Percentiles rank a stretch among this genome's conserved stretches.
Evolutionary conservation across 2,797 vertebrate species (phyloP).

Genomic region (Intellagama lesueurii): DNA sequence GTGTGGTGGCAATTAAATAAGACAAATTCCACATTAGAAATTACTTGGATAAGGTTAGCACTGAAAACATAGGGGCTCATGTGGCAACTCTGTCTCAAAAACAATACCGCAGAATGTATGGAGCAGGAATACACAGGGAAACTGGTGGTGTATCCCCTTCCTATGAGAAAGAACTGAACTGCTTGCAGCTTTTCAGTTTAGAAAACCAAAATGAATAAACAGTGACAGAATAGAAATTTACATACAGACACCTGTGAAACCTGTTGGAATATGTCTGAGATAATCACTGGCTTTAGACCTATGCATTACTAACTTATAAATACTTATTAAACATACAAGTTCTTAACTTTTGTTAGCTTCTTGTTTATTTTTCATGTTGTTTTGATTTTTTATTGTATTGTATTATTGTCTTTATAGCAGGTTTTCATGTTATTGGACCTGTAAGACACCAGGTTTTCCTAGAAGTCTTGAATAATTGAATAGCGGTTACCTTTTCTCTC

Average conservation of each 20-base stretch:
- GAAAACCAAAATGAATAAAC: not conserved
- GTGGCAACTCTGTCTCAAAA: not conserved
- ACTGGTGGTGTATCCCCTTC: not conserved
- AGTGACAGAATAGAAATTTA: not conserved
- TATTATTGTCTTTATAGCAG: too few species aligned
- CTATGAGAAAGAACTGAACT: not conserved
- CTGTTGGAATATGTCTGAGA: too few species aligned
- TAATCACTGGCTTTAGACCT: not conserved
- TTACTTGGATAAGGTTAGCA: not conserved
- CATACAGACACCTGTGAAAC: too few species aligned
- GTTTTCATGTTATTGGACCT: not conserved
- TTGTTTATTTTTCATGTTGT: too few species aligned
- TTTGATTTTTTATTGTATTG: too few species aligned
- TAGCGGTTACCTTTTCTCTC: slow-evolving; percentile 85
- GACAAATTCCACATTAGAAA: not conserved
- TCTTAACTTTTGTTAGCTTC: too few species aligned
- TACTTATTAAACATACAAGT: not conserved
- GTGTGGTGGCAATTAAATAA: not conserved
- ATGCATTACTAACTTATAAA: not conserved
- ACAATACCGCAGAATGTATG: too few species aligned
- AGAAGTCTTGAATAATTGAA: accelerated
- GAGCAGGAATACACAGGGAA: not conserved
- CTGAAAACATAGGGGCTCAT: not conserved
- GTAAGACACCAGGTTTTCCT: not conserved
- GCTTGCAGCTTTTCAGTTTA: not conserved